Evolutionary conservation across 1,140 invertebrate genomes (phyloP).

Genomic region (Drosophila chauvacae): DNA sequence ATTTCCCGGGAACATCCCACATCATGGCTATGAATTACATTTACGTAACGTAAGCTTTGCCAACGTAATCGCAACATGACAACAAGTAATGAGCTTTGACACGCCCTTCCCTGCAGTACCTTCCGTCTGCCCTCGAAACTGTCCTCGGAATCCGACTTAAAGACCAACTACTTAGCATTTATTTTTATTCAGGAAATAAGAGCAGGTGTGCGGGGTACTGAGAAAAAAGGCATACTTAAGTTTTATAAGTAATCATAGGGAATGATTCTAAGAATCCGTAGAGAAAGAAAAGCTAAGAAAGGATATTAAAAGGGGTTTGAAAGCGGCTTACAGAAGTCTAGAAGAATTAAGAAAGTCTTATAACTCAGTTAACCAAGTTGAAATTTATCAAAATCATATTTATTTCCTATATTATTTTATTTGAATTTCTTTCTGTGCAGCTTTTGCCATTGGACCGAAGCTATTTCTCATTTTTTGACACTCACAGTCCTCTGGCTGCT

Average conservation of each 20-base stretch:
- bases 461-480: constrained; percentile 53
- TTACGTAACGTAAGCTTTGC: constrained; percentile 68
- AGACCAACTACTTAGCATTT: constrained; percentile 57
- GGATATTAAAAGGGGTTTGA: not conserved
- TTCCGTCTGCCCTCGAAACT: not conserved
- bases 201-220: constrained; percentile 20
- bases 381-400: not conserved
- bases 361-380: not conserved
- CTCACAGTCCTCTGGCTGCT: constrained; percentile 14
- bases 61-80: constrained; percentile 69
- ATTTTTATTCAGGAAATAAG: constrained; percentile 26
- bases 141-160: constrained; percentile 32
- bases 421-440: constrained; percentile 21
- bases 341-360: no score
- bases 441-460: constrained; percentile 19
- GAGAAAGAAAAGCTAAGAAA: no score
- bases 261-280: not conserved
- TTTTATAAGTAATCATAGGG: not conserved
- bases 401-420: no score
- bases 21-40: constrained; percentile 58
- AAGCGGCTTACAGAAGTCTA: not conserved
- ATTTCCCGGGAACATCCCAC: constrained; percentile 24
- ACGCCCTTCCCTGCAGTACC: constrained; percentile 2
- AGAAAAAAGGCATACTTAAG: not conserved
- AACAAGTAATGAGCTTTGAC: constrained; percentile 71